Conservation (phyloP, 1,140 invertebrate species). For the Olivierus martensii region DNA sequence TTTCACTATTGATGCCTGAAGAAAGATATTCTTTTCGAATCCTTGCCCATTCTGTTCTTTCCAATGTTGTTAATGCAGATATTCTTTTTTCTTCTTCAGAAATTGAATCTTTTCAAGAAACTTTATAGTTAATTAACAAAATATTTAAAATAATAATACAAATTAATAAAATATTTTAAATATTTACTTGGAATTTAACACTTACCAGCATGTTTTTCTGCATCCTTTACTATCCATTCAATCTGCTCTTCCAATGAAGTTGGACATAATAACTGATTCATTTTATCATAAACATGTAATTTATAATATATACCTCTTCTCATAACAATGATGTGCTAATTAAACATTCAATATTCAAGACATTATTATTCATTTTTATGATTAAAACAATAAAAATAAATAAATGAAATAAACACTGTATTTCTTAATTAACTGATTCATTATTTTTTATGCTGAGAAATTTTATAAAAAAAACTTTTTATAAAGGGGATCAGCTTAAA, state of each 20-base stretch:
- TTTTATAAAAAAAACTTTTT: too few relatives aligned
- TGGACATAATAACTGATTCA: conserved; percentile 30
- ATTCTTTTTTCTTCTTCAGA: conserved; percentile 29
- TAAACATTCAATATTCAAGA: neutral
- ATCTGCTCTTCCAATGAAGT: conserved; percentile 31
- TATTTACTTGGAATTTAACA: neutral
- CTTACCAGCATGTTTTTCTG: conserved; percentile 27
- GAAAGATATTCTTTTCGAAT: conserved; percentile 30
- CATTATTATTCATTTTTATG: too few relatives aligned
- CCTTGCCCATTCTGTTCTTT: conserved; percentile 34
- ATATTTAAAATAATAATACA: too few relatives aligned
- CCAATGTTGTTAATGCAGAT: conserved; percentile 33
- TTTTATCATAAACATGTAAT: conserved; percentile 32
- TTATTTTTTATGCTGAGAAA: too few relatives aligned
- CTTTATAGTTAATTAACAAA: neutral
- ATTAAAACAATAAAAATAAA: too few relatives aligned
- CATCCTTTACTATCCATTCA: conserved; percentile 35
- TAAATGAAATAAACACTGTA: too few relatives aligned
- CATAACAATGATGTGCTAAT: conserved; percentile 31
- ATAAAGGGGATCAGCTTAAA: too few relatives aligned
- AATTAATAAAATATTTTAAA: too few relatives aligned
- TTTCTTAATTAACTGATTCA: too few relatives aligned
- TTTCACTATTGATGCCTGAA: conserved; percentile 33
- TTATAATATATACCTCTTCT: conserved; percentile 32
- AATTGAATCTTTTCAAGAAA: conserved; percentile 24